Percentiles rank a stretch among this genome's conserved stretches.
Conservation (phyloP, 2,113 vertebrate species). For the Cettia cetti region DNA sequence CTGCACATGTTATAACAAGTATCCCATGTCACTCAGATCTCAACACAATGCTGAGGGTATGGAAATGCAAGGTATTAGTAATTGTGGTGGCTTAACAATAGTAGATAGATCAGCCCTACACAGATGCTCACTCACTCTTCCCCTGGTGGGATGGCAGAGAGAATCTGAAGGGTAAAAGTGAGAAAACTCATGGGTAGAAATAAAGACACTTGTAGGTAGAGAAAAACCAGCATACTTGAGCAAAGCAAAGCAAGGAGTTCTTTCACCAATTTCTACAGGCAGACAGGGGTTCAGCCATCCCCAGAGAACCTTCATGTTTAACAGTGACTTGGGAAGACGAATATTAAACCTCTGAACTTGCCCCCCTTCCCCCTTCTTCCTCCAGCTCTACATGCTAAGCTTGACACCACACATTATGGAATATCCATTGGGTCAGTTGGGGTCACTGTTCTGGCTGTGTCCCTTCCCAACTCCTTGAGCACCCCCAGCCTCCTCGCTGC, state of each 20-base stretch:
- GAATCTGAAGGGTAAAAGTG: neutral
- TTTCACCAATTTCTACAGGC: accelerated
- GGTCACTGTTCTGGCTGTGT: neutral
- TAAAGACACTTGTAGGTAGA: neutral
- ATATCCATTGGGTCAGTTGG: neutral
- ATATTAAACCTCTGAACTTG: accelerated
- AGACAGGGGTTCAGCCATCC: neutral
- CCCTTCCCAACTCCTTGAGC: neutral
- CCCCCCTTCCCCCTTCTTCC: neutral
- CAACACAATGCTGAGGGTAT: neutral
- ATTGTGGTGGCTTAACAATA: neutral
- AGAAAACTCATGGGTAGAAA: neutral
- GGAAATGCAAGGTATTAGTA: conserved; percentile 16
- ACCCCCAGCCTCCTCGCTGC: accelerated
- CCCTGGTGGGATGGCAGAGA: neutral
- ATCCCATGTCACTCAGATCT: conserved; percentile 15
- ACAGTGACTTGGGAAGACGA: neutral
- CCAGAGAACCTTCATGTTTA: accelerated
- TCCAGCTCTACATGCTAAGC: neutral
- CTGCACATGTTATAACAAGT: conserved; percentile 58
- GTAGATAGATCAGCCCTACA: neutral
- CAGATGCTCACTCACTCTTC: neutral
- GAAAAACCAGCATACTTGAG: neutral
- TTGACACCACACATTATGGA: neutral
- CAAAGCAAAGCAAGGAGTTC: neutral